Conservation (phyloP, 2,888 invertebrate species). For the Sarcophaga rosellei region DNA sequence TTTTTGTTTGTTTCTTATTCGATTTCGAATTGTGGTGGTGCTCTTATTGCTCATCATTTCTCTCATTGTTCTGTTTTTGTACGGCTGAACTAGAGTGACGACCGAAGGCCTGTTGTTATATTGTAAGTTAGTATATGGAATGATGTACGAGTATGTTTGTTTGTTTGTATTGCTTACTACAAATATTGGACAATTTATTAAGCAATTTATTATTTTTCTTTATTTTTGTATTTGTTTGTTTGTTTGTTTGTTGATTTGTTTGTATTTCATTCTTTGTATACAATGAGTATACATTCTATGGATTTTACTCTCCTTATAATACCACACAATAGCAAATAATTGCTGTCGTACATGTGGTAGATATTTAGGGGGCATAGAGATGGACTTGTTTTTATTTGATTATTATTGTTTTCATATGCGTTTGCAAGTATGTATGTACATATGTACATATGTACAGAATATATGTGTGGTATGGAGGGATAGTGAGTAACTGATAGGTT, state of each 20-base stretch:
- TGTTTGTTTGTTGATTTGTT: no score
- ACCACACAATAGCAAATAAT: no score
- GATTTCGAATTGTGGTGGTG: not conserved
- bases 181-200: slow-evolving; percentile 43
- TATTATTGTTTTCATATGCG: no score
- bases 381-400: not conserved
- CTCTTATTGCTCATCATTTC: no score
- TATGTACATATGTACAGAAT: no score
- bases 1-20: not conserved
- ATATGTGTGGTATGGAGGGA: not conserved
- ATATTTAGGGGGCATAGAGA: not conserved
- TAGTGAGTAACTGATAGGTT: not conserved
- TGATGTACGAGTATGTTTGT: no score
- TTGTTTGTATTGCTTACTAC: not conserved
- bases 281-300: no score
- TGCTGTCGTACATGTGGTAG: no score
- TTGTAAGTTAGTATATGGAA: not conserved
- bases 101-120: not conserved
- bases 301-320: no score
- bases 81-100: no score
- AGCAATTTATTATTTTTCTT: slow-evolving; percentile 17
- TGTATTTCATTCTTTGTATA: no score
- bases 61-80: no score
- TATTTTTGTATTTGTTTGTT: slow-evolving; percentile 30
- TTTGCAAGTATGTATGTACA: not conserved